Evolutionary conservation across 2,113 vertebrate species (phyloP), one percentile per base, ranked within the genome.

Genomic region (Opisthocomus hoazin): DNA sequence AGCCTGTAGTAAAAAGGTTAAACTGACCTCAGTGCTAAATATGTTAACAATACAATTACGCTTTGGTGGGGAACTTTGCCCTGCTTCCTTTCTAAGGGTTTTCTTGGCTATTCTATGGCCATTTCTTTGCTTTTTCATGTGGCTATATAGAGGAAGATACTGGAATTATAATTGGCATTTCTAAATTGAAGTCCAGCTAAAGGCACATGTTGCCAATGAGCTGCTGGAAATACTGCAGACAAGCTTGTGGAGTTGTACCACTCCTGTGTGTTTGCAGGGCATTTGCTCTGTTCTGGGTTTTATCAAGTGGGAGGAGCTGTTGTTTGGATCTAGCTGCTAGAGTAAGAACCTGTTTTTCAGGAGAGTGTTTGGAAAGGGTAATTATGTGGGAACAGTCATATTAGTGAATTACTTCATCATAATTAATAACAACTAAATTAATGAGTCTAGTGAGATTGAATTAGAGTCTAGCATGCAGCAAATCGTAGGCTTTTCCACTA

Each of bases 341-440:
- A 61, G 22, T 18, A 50, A 70, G 58, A 97, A 90, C 80, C 84
- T 75, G 91, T 86, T 87, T 80, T 89, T 75, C 94, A 93, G 64
- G 41, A 53, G 34, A 39, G 36, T 34, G 46, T 88, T 93, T 65
- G 56, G 39, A 66, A 88, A 63, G 60, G 26, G 23, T 92, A 92
- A 74, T 97, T 93, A 77, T 34, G 56, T 90, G 65, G 68, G 60
- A 96, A 80, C 46, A 66, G 46, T 66, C n/a, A 70, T 66, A 80
- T 90, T 58, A 87, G 56, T 70, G 64, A 24, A 50, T 78, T 80
- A 37, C 54, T 94, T 61, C 63, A 86, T 90, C 45, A 54, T 74
- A 43, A 93, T 89, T 69, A 89, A 69, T 84, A 87, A 84, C 46
- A 90, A 85, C 68, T 74, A 45, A 88, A 86, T 88, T 65, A 87